Conservation (phyloP, 2,888 invertebrate species). For the Drosophila meridionalis region DNA sequence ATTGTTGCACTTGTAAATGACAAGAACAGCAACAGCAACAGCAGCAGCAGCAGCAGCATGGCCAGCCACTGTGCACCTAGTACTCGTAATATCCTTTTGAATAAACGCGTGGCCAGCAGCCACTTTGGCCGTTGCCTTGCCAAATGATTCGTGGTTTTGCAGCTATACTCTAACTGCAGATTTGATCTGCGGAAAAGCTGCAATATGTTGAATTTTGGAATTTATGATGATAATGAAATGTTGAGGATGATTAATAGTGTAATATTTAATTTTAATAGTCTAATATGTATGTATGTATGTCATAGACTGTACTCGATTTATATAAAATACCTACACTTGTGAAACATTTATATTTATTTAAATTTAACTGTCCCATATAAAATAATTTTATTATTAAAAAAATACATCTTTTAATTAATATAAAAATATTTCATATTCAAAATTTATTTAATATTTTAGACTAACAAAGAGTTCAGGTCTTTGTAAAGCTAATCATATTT, state of each 20-base stretch:
- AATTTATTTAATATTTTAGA: not conserved
- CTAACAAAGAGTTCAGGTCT: too few species aligned
- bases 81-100: slow-evolving; percentile 68
- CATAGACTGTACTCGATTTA: too few species aligned
- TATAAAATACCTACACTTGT: too few species aligned
- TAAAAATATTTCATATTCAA: too few species aligned
- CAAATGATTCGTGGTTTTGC: slow-evolving; percentile 42
- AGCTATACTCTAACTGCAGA: not conserved
- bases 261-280: too few species aligned
- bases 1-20: slow-evolving; percentile 69
- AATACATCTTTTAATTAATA: too few species aligned
- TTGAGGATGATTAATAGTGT: too few species aligned
- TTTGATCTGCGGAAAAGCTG: not conserved
- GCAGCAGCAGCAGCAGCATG: slow-evolving; percentile 28
- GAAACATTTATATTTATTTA: too few species aligned
- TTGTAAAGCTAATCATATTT: too few species aligned
- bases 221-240: not conserved
- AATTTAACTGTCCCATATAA: too few species aligned
- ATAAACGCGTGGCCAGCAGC: slow-evolving; percentile 52
- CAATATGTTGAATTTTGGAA: not conserved
- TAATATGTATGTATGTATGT: too few species aligned
- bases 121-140: slow-evolving; percentile 46
- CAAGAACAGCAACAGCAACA: slow-evolving; percentile 48
- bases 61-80: slow-evolving; percentile 40
- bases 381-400: too few species aligned